Conservation (phyloP, 2,888 invertebrate species). For the Creontiades dilutus region DNA sequence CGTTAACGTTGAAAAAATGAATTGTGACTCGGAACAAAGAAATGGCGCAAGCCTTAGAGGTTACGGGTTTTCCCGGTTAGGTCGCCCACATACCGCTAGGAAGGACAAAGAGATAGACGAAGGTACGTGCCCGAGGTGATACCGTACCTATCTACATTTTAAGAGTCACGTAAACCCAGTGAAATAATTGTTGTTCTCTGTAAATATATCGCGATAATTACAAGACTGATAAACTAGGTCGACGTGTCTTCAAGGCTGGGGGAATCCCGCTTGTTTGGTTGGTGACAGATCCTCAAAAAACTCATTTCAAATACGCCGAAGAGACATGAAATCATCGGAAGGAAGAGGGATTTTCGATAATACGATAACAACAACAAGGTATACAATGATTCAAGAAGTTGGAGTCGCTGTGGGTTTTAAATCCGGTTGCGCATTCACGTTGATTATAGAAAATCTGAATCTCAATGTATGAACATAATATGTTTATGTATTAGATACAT, state of each 20-base stretch:
- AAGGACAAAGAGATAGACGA: background rate
- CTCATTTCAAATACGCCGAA: background rate
- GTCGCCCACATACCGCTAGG: background rate
- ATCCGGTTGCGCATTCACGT: too few relatives aligned
- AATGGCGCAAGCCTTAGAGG: too few relatives aligned
- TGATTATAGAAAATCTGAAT: too few relatives aligned
- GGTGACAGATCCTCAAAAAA: background rate
- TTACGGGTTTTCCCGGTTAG: background rate
- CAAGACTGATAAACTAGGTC: background rate
- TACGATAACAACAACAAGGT: too few relatives aligned
- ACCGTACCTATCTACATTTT: background rate
- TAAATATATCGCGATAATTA: background rate
- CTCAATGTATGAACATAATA: too few relatives aligned
- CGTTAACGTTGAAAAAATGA: too few relatives aligned
- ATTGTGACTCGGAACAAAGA: too few relatives aligned
- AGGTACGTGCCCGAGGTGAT: background rate
- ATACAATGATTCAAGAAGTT: too few relatives aligned
- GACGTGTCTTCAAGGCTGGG: background rate
- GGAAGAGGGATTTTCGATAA: too few relatives aligned
- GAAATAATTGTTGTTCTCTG: too few relatives aligned
- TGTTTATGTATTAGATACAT: too few relatives aligned
- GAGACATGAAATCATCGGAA: background rate
- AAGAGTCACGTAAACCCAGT: background rate
- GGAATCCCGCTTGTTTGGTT: background rate
- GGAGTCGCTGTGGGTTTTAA: too few relatives aligned